phyloP scores from a whole-genome alignment of 2,113 vertebrate species.

The Coptodon rendalli region DNA sequence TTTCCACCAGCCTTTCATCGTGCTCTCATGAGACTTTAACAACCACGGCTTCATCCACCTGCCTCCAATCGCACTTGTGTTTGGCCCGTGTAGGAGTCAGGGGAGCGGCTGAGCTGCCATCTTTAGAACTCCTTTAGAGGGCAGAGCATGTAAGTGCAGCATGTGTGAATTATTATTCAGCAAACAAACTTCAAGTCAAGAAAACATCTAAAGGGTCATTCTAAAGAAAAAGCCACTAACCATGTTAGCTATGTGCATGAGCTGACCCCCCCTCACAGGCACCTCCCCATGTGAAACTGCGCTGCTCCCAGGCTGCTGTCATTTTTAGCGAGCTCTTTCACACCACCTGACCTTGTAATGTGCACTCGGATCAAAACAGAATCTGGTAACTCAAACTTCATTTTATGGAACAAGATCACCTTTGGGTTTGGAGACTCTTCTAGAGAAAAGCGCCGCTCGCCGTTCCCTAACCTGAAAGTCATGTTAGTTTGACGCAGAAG shows the following conservation, averaged over 20 bases:
- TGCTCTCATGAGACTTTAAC: background rate
- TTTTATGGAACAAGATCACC: too few relatives aligned
- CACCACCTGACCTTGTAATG: too few relatives aligned
- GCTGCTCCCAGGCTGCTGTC: too few relatives aligned
- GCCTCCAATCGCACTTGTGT: background rate
- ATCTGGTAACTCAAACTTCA: too few relatives aligned
- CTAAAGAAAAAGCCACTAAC: background rate
- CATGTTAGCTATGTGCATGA: background rate
- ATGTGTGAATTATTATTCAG: background rate
- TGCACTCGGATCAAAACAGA: too few relatives aligned
- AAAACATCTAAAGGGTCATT: fast-evolving
- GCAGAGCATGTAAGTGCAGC: background rate
- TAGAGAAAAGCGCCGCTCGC: too few relatives aligned
- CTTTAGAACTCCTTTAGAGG: background rate
- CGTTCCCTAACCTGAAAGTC: too few relatives aligned
- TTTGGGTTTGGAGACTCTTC: too few relatives aligned
- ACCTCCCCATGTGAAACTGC: too few relatives aligned
- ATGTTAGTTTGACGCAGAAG: too few relatives aligned
- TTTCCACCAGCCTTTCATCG: background rate
- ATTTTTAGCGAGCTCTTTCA: too few relatives aligned
- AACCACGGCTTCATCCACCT: background rate
- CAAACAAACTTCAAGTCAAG: background rate
- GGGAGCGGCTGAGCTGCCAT: background rate
- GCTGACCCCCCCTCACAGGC: background rate
- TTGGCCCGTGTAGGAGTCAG: background rate